phyloP scores from a whole-genome alignment of 2,113 vertebrate species.

The Apaloderma vittatum region DNA sequence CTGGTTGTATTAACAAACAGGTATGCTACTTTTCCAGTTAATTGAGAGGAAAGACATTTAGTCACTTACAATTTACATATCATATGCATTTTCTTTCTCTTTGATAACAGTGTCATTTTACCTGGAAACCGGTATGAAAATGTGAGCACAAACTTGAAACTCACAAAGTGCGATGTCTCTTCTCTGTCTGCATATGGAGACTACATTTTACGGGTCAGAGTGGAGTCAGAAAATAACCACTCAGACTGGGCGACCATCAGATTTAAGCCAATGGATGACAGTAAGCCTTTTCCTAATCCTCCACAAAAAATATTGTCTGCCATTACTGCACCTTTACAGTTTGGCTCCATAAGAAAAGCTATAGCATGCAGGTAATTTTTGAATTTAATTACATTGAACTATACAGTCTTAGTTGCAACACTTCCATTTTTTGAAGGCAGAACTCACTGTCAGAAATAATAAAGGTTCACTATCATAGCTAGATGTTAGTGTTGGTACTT shows the following conservation, averaged over 20 bases:
- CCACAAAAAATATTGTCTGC: neutral
- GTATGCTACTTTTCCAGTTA: neutral
- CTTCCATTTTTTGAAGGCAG: neutral
- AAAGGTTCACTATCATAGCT: accelerated
- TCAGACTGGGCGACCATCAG: conserved; percentile 66
- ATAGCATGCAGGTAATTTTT: accelerated
- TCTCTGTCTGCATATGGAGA: conserved; percentile 43
- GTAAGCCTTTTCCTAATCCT: conserved; percentile 59
- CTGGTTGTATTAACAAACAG: neutral
- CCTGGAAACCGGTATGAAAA: neutral
- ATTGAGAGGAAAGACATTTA: neutral
- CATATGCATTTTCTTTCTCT: neutral
- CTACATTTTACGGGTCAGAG: conserved; percentile 61
- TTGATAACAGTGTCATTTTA: neutral
- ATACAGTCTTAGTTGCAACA: neutral
- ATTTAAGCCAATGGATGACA: conserved; percentile 77
- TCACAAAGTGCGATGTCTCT: conserved; percentile 66
- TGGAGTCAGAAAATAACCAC: neutral
- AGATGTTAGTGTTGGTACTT: neutral
- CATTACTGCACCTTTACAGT: neutral
- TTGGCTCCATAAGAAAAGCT: neutral
- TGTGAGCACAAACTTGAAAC: neutral
- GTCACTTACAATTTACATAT: neutral
- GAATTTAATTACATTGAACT: neutral
- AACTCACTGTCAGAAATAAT: neutral